Percentiles rank a stretch among this genome's conserved stretches.
phyloP scores from a whole-genome alignment of 2,113 vertebrate genomes.

The Abramis brama region DNA sequence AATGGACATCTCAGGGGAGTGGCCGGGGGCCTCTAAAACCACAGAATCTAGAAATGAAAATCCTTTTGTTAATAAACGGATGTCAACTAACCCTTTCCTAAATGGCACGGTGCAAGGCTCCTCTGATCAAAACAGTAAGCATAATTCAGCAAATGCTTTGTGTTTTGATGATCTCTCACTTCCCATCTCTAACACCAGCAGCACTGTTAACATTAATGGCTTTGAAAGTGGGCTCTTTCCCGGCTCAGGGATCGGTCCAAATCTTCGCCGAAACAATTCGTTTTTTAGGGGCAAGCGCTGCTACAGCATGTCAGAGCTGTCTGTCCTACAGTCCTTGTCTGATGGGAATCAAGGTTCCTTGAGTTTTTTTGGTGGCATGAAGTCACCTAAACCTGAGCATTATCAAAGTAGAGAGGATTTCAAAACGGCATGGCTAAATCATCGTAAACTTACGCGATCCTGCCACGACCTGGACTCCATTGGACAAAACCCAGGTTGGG shows the following conservation, averaged over 20 bases:
- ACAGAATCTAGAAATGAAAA: conserved; percentile 78
- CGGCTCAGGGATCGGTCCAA: conserved; percentile 63
- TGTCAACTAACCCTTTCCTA: conserved; percentile 90
- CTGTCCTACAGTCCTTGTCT: conserved; percentile 86
- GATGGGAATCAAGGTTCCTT: conserved; percentile 62
- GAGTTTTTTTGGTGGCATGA: conserved; percentile 83
- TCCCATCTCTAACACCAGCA: conserved; percentile 63
- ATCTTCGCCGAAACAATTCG: conserved; percentile 83
- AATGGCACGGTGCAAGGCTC: conserved; percentile 68
- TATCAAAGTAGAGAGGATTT: conserved; percentile 97
- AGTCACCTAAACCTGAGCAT: conserved; percentile 91
- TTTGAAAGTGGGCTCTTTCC: conserved; percentile 72
- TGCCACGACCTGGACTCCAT: conserved; percentile 93
- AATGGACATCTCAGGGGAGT: conserved; percentile 84
- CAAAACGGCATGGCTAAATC: conserved; percentile 90
- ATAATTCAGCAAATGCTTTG: conserved; percentile 79
- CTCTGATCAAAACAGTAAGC: conserved; percentile 70
- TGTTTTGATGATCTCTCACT: conserved; percentile 79
- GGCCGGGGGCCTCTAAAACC: conserved; percentile 74
- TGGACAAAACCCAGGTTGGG: conserved; percentile 95
- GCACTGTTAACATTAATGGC: conserved; percentile 68
- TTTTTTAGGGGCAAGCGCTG: conserved; percentile 96
- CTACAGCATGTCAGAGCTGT: conserved; percentile 94
- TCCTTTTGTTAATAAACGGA: conserved; percentile 81
- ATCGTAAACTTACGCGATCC: conserved; percentile 92